A percentile compares a stretch with the other conserved stretches of the same genome.
Conservation (phyloP, 2,113 vertebrate species). For the Oxyruncus cristatus region DNA sequence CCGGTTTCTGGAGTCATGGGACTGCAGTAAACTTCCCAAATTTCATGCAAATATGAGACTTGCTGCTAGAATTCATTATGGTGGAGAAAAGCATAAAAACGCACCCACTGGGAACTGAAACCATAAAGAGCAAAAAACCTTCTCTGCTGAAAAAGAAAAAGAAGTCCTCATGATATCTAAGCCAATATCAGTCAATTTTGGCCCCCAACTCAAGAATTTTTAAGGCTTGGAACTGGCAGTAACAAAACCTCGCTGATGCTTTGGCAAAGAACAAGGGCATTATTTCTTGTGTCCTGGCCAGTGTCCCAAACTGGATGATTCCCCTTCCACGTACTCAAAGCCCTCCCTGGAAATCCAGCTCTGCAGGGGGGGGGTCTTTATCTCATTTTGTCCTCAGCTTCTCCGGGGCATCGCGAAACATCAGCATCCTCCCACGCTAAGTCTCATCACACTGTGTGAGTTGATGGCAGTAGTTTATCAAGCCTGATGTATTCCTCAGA, state of each 20-base stretch:
- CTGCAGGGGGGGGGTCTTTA: neutral
- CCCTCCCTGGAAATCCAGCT: neutral
- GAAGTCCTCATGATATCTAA: neutral
- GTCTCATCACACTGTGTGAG: neutral
- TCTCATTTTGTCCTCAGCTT: neutral
- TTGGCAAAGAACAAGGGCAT: neutral
- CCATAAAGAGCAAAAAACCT: neutral
- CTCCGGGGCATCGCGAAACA: neutral
- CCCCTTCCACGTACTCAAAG: neutral
- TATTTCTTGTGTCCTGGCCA: neutral
- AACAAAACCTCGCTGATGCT: neutral
- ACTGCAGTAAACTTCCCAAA: neutral
- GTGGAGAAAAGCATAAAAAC: neutral
- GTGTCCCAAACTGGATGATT: neutral
- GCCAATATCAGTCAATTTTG: neutral
- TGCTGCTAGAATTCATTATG: neutral
- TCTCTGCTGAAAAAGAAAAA: neutral
- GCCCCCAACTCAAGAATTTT: neutral
- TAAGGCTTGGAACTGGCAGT: neutral
- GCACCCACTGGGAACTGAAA: neutral
- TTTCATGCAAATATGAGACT: neutral
- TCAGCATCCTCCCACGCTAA: neutral
- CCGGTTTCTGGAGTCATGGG: neutral
- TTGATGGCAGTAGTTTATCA: constrained; percentile 22
- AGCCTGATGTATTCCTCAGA: constrained; percentile 3